Percentiles rank a stretch among this genome's conserved stretches.
Conservation (phyloP, 2,113 vertebrate species). For the Cyprinodon brontotheroides region DNA sequence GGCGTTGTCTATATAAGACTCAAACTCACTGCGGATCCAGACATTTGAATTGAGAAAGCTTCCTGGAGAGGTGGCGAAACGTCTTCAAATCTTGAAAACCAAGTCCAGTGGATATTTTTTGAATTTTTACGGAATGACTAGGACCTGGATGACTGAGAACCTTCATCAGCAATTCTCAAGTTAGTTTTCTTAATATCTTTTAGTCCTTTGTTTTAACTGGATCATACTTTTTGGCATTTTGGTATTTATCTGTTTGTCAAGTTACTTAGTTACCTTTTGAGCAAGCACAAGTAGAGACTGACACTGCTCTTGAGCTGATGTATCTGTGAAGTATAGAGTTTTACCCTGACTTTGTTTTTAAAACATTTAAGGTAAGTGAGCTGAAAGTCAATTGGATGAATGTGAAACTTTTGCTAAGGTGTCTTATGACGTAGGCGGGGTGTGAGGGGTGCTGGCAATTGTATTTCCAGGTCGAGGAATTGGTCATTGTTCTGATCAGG, state of each 20-base stretch:
- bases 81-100: too few relatives aligned
- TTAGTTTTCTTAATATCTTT: neutral
- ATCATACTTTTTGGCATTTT: neutral
- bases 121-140: too few relatives aligned
- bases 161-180: too few relatives aligned
- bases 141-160: too few relatives aligned
- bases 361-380: neutral
- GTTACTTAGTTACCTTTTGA: neutral
- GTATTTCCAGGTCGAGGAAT: conserved; percentile 33
- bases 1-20: too few relatives aligned
- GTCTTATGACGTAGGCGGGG: conserved; percentile 39
- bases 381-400: conserved; percentile 18
- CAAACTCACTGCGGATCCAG: too few relatives aligned
- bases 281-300: neutral
- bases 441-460: conserved; percentile 57
- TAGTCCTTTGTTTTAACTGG: too few relatives aligned
- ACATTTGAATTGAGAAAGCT: too few relatives aligned
- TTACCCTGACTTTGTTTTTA: neutral
- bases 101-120: too few relatives aligned
- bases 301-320: neutral
- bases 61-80: too few relatives aligned
- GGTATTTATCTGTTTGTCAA: neutral
- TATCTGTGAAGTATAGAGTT: neutral
- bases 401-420: conserved; percentile 25
- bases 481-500: conserved; percentile 45